Percentiles rank a stretch among this genome's conserved stretches.
These are phyloP conservation scores for Rostratula benghalensis DNA, from an alignment of 2,113 vertebrate species.

Conservation along the genomic window DNA sequence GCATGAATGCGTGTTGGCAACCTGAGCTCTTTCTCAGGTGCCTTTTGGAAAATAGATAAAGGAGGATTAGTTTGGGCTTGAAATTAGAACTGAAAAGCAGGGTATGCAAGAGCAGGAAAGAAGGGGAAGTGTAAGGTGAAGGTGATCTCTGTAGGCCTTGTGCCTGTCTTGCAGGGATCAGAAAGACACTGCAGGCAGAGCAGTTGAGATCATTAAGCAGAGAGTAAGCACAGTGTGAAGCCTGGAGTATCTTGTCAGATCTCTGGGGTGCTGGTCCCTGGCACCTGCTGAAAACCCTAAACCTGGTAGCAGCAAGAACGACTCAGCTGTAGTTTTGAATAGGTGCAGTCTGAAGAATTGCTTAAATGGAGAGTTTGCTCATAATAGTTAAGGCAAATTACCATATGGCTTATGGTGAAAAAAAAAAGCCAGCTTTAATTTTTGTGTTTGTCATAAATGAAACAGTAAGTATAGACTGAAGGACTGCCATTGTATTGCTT, in stretches of 20 bases:
- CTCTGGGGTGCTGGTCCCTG: not conserved
- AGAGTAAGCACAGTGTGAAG: not conserved
- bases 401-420: not conserved
- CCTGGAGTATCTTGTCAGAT: not conserved
- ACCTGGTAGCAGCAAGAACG: not conserved
- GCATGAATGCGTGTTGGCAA: rapidly evolving
- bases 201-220: not conserved
- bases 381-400: not conserved
- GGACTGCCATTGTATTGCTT: not conserved
- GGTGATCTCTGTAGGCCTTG: not conserved
- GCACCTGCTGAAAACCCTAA: not conserved
- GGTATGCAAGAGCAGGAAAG: not conserved
- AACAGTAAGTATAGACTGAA: not conserved
- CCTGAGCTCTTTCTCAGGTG: not conserved
- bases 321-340: not conserved
- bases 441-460: not conserved
- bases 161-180: not conserved
- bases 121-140: not conserved
- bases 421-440: not conserved
- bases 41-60: not conserved
- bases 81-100: not conserved
- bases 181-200: not conserved
- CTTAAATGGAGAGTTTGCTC: slow-evolving; percentile 16
- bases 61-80: not conserved
- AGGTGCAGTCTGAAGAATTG: not conserved